Evolutionary conservation across 2,113 vertebrate species (phyloP), one percentile per base, ranked within the genome.

Genomic region (Zootoca vivipara): DNA sequence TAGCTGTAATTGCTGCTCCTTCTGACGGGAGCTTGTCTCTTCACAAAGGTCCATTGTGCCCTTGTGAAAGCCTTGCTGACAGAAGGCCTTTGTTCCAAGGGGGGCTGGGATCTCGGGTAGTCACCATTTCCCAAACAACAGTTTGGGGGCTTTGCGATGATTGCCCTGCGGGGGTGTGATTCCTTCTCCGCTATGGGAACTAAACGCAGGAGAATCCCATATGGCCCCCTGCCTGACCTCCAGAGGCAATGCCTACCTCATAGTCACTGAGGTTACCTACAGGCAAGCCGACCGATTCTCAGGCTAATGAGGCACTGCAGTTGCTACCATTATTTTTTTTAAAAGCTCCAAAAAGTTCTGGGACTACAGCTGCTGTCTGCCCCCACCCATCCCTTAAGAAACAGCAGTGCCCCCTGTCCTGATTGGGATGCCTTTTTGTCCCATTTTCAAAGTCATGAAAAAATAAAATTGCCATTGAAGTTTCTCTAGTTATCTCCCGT

Each of bases 41-140:
- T 85, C 89, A 95, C 95, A 96, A 95, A 95, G 95, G 93, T 91
- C 91, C 93, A 94, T 94, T 96, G 94, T 95, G 90, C 22, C 86
- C 86, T 83, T 12, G 73, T 58, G 85, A 78, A 89, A 89, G 87
- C 28, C 46, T 35, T 77, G 86, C 81, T 72, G 87, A 95, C 95
- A 95, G 95, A 91, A 91, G 86, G 86, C 89, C 94, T 95, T 96
- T 96, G 95, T 96, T 96, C 82, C 84, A 20, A 52, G 33, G 40
- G 58, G 82, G 67, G 84, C 89, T 83, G 42, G 72, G 79, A 86
- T 79, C 89, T 82, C n/a, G 4, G 3, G 70, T 33, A 58, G 79
- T 42, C 79, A 86, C 40, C 40, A 82, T 69, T 90, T 82, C 84
- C 40, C 84, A 24, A 86, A 86, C 38, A 65, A 58, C 42, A 70